Conservation (phyloP, 1,140 invertebrate species). For the Chlorops oryzae region DNA sequence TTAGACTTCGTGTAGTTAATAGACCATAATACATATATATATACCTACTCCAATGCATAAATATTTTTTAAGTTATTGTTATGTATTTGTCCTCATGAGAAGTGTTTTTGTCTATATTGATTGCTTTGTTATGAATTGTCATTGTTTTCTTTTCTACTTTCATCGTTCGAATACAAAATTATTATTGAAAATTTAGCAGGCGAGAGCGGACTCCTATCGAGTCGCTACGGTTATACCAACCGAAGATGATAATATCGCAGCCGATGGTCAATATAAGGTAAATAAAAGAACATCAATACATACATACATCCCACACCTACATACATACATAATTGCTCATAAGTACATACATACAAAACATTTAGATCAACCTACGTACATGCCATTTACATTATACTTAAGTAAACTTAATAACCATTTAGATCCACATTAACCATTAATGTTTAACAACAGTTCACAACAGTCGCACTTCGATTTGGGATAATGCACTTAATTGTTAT, state of each 20-base stretch:
- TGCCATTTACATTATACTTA: too few relatives aligned
- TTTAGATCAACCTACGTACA: too few relatives aligned
- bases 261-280: constrained; percentile 89
- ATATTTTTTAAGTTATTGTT: too few relatives aligned
- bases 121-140: neutral
- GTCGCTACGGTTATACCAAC: constrained; percentile 81
- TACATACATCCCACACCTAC: constrained; percentile 12
- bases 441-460: too few relatives aligned
- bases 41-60: too few relatives aligned
- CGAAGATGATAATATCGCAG: constrained; percentile 89
- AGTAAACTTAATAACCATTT: too few relatives aligned
- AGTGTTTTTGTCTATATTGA: constrained; percentile 1
- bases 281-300: constrained; percentile 24
- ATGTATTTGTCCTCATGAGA: constrained; percentile 31
- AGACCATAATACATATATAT: too few relatives aligned
- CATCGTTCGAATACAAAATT: neutral
- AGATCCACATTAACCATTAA: too few relatives aligned
- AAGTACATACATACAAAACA: neutral
- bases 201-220: constrained; percentile 87
- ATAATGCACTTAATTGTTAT: too few relatives aligned
- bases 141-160: too few relatives aligned
- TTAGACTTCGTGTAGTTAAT: too few relatives aligned
- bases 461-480: too few relatives aligned
- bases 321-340: neutral
- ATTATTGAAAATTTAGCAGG: constrained; percentile 74